Evolutionary conservation across 2,888 invertebrate species (phyloP).

Genomic region (Tachina lurida): DNA sequence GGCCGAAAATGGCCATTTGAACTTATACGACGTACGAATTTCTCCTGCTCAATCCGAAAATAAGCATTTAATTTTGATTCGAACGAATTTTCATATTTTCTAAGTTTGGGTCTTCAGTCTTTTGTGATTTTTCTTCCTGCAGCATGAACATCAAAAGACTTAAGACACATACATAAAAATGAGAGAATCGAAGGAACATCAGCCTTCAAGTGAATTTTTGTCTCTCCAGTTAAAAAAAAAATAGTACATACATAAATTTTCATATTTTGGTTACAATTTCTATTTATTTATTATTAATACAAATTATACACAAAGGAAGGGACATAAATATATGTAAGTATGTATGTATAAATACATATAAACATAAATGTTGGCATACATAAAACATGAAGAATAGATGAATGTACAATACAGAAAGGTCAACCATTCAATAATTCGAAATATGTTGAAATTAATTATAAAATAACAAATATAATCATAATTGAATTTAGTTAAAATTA

Average conservation of each 20-base stretch:
- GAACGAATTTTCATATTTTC: too few relatives aligned
- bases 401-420: conserved; percentile 62
- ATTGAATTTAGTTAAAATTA: conserved; percentile 53
- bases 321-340: conserved; percentile 40
- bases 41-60: too few relatives aligned
- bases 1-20: too few relatives aligned
- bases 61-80: too few relatives aligned
- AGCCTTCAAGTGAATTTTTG: neutral
- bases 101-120: too few relatives aligned
- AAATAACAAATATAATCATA: conserved; percentile 37
- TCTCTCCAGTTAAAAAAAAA: neutral
- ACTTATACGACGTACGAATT: too few relatives aligned
- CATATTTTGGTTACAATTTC: conserved; percentile 49
- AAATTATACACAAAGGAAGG: conserved; percentile 64
- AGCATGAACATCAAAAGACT: too few relatives aligned
- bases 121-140: too few relatives aligned
- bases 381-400: conserved; percentile 41
- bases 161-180: neutral
- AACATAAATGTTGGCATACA: conserved; percentile 27
- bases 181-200: neutral
- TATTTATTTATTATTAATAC: conserved; percentile 56
- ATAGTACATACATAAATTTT: neutral
- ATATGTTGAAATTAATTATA: conserved; percentile 24
- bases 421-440: conserved; percentile 12
- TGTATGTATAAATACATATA: conserved; percentile 34